These are phyloP conservation scores for Sternotherus odoratus DNA, from an alignment of 2,797 vertebrate genomes.

Conservation along the genomic window DNA sequence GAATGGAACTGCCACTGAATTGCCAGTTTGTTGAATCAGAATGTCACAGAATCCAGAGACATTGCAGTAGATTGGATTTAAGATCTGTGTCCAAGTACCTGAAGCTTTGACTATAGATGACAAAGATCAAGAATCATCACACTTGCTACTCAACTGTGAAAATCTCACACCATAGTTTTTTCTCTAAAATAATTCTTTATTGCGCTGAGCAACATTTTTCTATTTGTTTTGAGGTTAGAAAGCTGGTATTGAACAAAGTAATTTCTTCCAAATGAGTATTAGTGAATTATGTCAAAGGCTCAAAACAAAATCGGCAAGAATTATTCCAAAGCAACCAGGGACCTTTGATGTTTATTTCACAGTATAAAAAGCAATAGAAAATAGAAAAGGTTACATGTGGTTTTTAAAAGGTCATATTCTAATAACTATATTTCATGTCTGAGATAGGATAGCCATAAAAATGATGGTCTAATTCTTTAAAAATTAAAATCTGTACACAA, in stretches of 20 bases:
- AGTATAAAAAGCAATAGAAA: background rate
- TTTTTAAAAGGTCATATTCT: background rate
- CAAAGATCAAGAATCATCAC: background rate
- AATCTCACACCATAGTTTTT: background rate
- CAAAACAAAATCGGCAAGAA: background rate
- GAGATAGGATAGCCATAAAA: background rate
- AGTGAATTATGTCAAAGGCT: background rate
- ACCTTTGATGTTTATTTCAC: background rate
- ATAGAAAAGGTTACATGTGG: background rate
- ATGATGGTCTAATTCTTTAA: background rate
- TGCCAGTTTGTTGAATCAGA: background rate
- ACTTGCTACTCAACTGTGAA: background rate
- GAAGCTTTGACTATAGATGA: background rate
- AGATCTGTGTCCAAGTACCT: too few relatives aligned
- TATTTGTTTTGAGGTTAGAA: background rate
- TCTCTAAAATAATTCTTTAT: background rate
- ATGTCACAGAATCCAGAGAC: background rate
- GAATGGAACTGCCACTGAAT: background rate
- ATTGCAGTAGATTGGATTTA: background rate
- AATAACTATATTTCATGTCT: background rate
- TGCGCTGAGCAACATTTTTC: background rate
- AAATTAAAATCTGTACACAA: background rate
- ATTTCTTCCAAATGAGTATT: background rate
- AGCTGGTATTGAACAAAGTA: background rate
- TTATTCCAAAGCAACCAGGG: background rate